phyloP scores from a whole-genome alignment of 2,113 vertebrate genomes.

The Nicator chloris region DNA sequence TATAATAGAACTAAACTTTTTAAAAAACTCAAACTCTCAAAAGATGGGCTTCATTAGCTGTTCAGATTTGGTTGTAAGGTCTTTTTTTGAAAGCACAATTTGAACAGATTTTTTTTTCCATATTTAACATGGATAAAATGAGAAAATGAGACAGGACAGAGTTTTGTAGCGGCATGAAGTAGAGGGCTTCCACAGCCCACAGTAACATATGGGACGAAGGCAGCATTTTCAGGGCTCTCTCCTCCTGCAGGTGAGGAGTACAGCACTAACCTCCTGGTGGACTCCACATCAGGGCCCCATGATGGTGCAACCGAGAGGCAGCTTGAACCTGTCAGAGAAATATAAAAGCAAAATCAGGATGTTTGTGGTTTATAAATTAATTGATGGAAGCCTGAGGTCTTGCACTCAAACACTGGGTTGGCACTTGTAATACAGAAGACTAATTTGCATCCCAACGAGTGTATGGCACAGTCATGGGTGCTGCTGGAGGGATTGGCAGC shows the following conservation, averaged over 20 bases:
- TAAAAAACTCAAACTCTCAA: background rate
- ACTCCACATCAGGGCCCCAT: constrained; percentile 41
- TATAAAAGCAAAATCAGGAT: background rate
- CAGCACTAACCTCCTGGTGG: constrained; percentile 67
- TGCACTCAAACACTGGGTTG: background rate
- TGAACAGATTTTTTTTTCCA: background rate
- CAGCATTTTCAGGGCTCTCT: background rate
- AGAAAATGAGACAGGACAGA: background rate
- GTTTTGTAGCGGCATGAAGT: background rate
- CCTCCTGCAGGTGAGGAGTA: background rate
- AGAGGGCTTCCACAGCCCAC: background rate
- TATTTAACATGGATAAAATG: background rate
- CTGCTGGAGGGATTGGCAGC: background rate
- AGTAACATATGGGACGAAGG: background rate
- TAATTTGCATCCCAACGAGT: background rate
- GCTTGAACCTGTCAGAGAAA: constrained; percentile 65
- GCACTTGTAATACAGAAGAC: background rate
- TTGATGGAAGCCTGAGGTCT: background rate
- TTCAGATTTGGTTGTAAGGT: background rate
- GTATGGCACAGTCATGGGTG: rapidly evolving
- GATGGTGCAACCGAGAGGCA: constrained; percentile 43
- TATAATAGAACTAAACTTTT: background rate
- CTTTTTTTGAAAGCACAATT: background rate
- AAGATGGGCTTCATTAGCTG: background rate
- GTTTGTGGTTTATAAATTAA: background rate